These are phyloP conservation scores for Thalassarche chlororhynchos DNA, from an alignment of 2,113 vertebrate species.

Conservation along the genomic window DNA sequence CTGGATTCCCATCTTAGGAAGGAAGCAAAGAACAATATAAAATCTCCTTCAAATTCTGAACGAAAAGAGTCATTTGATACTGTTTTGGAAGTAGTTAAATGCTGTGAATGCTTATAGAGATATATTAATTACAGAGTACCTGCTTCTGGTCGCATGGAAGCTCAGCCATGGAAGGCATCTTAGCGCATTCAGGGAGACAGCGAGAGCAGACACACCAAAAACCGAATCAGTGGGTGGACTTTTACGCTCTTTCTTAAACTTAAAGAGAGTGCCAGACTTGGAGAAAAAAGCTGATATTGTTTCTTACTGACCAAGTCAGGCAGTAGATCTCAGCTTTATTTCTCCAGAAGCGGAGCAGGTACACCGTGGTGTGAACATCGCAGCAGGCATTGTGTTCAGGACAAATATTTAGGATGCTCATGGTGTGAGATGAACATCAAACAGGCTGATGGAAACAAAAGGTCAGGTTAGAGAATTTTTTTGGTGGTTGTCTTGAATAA, in stretches of 20 bases:
- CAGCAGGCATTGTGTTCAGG: background rate
- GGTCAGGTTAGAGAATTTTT: fast-evolving
- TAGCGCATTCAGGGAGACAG: background rate
- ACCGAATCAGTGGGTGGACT: background rate
- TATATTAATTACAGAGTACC: background rate
- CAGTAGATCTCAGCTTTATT: background rate
- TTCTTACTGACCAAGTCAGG: background rate
- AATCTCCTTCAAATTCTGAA: background rate
- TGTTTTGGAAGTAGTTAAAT: background rate
- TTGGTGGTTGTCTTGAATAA: background rate
- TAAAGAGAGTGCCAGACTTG: background rate
- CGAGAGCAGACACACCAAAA: background rate
- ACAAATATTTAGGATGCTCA: background rate
- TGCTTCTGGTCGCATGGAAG: background rate
- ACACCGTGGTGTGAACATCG: background rate
- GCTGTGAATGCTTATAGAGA: background rate
- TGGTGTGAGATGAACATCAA: background rate
- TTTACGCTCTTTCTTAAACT: background rate
- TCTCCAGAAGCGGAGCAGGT: background rate
- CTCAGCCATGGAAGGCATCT: background rate
- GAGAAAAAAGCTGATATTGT: background rate
- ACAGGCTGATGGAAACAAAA: background rate
- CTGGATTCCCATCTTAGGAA: background rate
- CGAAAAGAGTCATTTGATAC: background rate
- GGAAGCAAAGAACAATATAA: background rate